A percentile compares a stretch with the other conserved stretches of the same genome.
These are phyloP conservation scores for Ammodytes marinus DNA, from an alignment of 2,113 vertebrate species.

Conservation along the genomic window DNA sequence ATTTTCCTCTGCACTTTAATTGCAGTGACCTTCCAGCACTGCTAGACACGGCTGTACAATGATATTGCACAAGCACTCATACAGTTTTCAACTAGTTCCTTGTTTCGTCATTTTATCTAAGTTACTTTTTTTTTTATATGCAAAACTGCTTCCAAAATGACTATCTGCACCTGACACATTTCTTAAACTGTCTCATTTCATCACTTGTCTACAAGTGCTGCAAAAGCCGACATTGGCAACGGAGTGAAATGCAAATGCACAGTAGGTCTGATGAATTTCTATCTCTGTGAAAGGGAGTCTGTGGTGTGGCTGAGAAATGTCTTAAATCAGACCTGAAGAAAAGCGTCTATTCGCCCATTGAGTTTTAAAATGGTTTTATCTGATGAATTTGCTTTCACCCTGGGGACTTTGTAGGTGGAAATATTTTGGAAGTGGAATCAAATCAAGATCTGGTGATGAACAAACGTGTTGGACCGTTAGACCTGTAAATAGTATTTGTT, in stretches of 20 bases:
- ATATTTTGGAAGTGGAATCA: neutral
- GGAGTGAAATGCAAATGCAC: conserved; percentile 20
- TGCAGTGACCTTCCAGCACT: neutral
- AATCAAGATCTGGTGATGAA: conserved; percentile 4
- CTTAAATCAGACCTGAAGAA: neutral
- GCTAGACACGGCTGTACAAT: neutral
- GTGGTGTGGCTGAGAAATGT: conserved; percentile 12
- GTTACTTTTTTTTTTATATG: neutral
- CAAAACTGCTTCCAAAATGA: neutral
- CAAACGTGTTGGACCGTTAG: neutral
- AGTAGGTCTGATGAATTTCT: conserved; percentile 12
- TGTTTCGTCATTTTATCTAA: neutral
- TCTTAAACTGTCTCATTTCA: neutral
- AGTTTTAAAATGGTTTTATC: neutral
- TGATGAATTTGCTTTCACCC: neutral
- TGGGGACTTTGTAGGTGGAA: neutral
- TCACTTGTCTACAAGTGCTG: conserved; percentile 16
- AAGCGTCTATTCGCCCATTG: neutral
- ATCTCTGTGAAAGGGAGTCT: neutral
- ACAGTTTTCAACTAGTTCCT: conserved; percentile 1
- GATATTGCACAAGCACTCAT: neutral
- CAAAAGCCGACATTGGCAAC: neutral
- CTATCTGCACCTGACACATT: neutral
- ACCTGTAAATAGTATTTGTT: neutral
- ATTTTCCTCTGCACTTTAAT: conserved; percentile 2